phyloP scores from a whole-genome alignment of 2,797 vertebrate species.

The Myripristis murdjan region DNA sequence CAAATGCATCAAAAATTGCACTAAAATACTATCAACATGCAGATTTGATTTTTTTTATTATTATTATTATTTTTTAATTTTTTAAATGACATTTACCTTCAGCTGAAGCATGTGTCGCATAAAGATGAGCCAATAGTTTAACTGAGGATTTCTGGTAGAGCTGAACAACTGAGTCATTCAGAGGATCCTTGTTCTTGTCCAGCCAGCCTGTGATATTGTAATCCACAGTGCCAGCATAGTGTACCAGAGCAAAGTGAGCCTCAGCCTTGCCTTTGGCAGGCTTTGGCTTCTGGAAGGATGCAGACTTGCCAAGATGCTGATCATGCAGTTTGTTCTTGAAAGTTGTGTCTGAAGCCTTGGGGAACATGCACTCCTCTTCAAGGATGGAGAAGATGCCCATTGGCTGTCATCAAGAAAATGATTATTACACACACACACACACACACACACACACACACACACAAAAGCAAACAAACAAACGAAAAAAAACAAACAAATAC shows the following conservation, averaged over 20 bases:
- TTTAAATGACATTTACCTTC: too few species aligned
- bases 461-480: too few species aligned
- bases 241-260: slow-evolving; percentile 88
- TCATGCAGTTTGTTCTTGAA: slow-evolving; percentile 90
- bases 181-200: slow-evolving; percentile 90
- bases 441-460: too few species aligned
- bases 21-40: not conserved
- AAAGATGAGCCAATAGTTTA: slow-evolving; percentile 83
- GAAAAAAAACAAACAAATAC: too few species aligned
- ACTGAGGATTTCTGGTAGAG: slow-evolving; percentile 87
- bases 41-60: too few species aligned
- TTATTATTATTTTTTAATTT: too few species aligned
- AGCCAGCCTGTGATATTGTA: slow-evolving; percentile 91
- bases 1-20: slow-evolving; percentile 2
- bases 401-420: too few species aligned
- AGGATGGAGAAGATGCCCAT: slow-evolving; percentile 91
- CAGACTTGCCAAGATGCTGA: slow-evolving; percentile 88
- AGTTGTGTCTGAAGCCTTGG: slow-evolving; percentile 88
- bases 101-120: slow-evolving; percentile 72
- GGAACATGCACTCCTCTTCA: slow-evolving; percentile 92
- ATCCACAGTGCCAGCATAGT: slow-evolving; percentile 93
- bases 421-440: too few species aligned
- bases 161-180: slow-evolving; percentile 84
- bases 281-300: slow-evolving; percentile 91
- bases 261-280: slow-evolving; percentile 89